Evolutionary conservation across 2,888 invertebrate genomes (phyloP), one percentile per base, ranked within the genome.

Genomic region (Pandemis cinnamomeana): DNA sequence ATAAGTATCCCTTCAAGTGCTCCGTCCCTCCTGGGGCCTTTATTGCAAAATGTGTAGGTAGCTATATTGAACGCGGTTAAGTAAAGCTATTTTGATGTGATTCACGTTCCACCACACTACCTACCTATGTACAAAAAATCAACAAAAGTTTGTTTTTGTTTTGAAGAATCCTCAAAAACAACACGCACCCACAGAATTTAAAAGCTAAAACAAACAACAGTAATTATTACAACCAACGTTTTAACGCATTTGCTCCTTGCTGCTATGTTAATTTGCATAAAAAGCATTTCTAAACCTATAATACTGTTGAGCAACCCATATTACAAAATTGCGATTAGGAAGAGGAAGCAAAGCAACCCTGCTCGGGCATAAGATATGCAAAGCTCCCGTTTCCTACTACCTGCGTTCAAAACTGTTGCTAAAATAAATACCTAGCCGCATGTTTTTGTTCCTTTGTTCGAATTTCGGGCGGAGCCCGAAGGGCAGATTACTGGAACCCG

Each of bases 401-500:
- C 66, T 71, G 74, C 61, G 73, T 53, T 64, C 64, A 46, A 66
- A 63, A 70, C 66, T 67, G 70, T 70, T 71, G 73, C 69, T 74
- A 71, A 74, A 74, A 67, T 74, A 71, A 70, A 70, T 67, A 42
- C 11, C n/a, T 51, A 71, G 61, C 60, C 62, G 66, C 60, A 58
- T 66, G 73, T 66, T 70, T 74, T 74, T 61, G 71, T 74, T 71
- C 71, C 74, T 71, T 74, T 55, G 75, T 72, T 72, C 46, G 67
- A 67, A 60, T 62, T 75, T 75, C 73, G 76, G 75, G 67, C 72
- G 71, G 60, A 75, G 80, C 78, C 82, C 77, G 78, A 83, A 84
- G 84, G 85, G 86, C 82, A 86, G 86, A 87, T 88, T 87, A 84
- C 83, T 85, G 87, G 84, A 89, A 91, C 91, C 85, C 87, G 90